A percentile compares a stretch with the other conserved stretches of the same genome.
phyloP scores from a whole-genome alignment of 2,113 vertebrate species.

The Saguinus imperator region DNA sequence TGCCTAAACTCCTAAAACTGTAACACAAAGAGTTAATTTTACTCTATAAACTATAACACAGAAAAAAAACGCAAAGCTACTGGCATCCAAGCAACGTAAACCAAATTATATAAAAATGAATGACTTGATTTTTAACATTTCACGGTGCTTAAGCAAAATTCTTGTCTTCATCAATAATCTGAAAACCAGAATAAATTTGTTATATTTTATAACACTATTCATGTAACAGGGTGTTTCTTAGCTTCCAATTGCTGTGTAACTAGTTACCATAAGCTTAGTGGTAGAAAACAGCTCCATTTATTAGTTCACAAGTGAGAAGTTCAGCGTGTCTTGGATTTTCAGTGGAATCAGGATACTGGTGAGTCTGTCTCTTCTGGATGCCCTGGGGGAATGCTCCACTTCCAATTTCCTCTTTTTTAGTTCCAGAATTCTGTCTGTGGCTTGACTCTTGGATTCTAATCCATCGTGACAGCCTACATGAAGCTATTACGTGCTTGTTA shows the following conservation, averaged over 20 bases:
- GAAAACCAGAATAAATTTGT: background rate
- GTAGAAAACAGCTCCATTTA: background rate
- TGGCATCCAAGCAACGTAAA: background rate
- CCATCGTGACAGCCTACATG: background rate
- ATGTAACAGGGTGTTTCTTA: background rate
- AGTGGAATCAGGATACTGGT: background rate
- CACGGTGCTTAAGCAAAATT: background rate
- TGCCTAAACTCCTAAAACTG: background rate
- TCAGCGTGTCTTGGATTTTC: background rate
- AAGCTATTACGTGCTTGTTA: background rate
- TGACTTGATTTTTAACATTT: background rate
- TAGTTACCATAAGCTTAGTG: background rate
- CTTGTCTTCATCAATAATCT: background rate
- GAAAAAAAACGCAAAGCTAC: background rate
- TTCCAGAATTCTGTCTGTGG: background rate
- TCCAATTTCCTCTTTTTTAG: background rate
- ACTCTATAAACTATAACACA: background rate
- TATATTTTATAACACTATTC: background rate
- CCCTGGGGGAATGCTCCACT: accelerated
- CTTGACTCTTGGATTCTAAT: background rate
- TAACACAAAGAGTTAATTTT: background rate
- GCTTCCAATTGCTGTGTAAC: background rate
- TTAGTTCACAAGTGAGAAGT: background rate
- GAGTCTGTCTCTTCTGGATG: background rate
- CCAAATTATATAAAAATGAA: background rate